A percentile compares a stretch with the other conserved stretches of the same genome.
Evolutionary conservation across 2,888 invertebrate species (phyloP).

Genomic region (Melipona beecheii): DNA sequence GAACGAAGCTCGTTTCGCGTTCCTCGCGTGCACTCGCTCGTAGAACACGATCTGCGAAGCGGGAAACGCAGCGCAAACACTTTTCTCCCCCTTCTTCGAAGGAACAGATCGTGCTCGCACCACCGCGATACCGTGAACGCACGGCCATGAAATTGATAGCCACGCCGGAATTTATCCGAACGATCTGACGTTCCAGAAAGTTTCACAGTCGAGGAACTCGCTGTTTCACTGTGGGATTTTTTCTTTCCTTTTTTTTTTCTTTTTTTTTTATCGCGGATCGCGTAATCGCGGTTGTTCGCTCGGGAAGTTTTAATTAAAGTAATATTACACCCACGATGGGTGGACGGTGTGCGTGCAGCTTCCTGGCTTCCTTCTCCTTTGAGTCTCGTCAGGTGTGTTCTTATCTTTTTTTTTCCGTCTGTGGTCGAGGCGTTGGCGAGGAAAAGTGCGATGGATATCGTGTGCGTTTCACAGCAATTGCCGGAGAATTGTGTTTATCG

Average conservation of each 20-base stretch:
- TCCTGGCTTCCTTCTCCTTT: not conserved
- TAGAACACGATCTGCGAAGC: constrained; percentile 10
- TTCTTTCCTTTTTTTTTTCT: too few relatives aligned
- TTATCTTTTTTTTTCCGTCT: not conserved
- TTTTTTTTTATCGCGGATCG: constrained; percentile 21
- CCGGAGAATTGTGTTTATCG: not conserved
- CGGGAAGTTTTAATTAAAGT: constrained; percentile 55
- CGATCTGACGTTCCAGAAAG: constrained; percentile 38
- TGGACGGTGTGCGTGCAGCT: not conserved
- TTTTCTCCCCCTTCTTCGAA: not conserved
- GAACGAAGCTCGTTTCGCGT: constrained; percentile 10
- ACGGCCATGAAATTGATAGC: constrained; percentile 32
- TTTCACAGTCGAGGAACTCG: constrained; percentile 19
- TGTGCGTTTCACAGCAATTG: not conserved
- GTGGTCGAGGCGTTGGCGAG: not conserved
- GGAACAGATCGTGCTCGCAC: not conserved
- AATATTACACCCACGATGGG: constrained; percentile 34
- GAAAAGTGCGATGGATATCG: not conserved
- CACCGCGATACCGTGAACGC: not conserved
- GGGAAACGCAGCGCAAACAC: constrained; percentile 36
- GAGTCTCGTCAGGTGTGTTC: not conserved
- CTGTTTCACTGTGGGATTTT: constrained; percentile 7
- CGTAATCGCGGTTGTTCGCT: constrained; percentile 2
- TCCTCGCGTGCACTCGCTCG: constrained; percentile 2
- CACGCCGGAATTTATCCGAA: constrained; percentile 27